A percentile compares a stretch with the other conserved stretches of the same genome.
Conservation (phyloP, 2,888 invertebrate genomes). For the Notodonta ziczac region DNA sequence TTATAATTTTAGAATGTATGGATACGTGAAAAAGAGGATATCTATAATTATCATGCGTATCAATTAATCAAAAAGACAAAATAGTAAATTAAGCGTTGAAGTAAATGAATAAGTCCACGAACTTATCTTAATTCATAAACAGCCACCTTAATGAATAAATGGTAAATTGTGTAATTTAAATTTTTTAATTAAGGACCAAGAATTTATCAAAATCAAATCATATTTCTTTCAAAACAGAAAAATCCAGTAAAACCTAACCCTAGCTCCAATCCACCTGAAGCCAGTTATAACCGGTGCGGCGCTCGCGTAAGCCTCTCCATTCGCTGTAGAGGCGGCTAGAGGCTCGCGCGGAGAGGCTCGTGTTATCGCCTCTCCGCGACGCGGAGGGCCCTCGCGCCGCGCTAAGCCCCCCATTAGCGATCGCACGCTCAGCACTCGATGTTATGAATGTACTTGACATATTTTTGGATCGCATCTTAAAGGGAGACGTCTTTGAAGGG, state of each 20-base stretch:
- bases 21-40: too few species aligned
- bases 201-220: too few species aligned
- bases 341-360: neutral
- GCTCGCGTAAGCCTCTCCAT: neutral
- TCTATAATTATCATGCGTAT: too few species aligned
- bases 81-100: too few species aligned
- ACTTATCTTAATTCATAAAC: too few species aligned
- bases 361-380: conserved; percentile 1
- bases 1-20: too few species aligned
- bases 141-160: too few species aligned
- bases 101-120: too few species aligned
- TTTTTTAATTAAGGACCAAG: too few species aligned
- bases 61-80: too few species aligned
- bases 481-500: neutral
- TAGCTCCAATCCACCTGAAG: neutral
- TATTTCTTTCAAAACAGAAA: too few species aligned
- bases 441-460: neutral
- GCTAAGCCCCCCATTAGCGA: conserved; percentile 2
- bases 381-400: neutral
- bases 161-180: too few species aligned
- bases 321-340: neutral
- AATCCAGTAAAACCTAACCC: neutral
- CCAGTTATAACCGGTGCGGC: neutral
- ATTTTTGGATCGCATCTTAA: neutral
- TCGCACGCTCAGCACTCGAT: conserved; percentile 1